Percentiles rank a stretch among this genome's conserved stretches.
Conservation (phyloP, 2,888 invertebrate genomes). For the Gonocerus acuteangulatus region DNA sequence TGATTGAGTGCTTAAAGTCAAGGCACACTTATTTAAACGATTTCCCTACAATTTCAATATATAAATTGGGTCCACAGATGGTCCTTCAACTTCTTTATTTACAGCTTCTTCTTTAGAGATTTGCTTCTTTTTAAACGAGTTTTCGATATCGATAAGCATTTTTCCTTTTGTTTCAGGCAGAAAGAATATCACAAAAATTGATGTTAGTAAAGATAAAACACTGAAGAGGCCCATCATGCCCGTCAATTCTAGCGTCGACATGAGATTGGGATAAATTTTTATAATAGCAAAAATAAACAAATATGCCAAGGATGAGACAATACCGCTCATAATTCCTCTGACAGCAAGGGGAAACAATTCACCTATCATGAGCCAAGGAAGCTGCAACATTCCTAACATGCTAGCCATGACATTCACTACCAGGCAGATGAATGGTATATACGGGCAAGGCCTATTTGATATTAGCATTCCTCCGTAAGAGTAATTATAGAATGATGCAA, state of each 20-base stretch:
- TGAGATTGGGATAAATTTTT: conserved; percentile 59
- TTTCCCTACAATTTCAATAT: conserved; percentile 25
- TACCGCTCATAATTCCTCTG: conserved; percentile 60
- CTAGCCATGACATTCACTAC: conserved; percentile 62
- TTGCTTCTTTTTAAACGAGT: conserved; percentile 36
- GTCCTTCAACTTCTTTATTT: conserved; percentile 1
- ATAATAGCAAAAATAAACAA: conserved; percentile 61
- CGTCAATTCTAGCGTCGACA: conserved; percentile 44
- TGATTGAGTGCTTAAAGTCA: too few relatives aligned
- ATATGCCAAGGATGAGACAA: conserved; percentile 63
- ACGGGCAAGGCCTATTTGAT: conserved; percentile 40
- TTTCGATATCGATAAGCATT: conserved; percentile 60
- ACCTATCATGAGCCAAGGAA: conserved; percentile 69
- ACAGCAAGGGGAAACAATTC: conserved; percentile 61
- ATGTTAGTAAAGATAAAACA: conserved; percentile 52
- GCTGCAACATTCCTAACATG: conserved; percentile 64
- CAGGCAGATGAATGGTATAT: conserved; percentile 53
- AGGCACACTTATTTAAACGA: too few relatives aligned
- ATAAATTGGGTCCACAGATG: conserved; percentile 31
- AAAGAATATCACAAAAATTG: conserved; percentile 53
- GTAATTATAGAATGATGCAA: conserved; percentile 40
- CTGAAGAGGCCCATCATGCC: conserved; percentile 59
- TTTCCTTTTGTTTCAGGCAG: conserved; percentile 65
- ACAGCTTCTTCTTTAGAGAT: conserved; percentile 7
- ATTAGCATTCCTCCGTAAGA: conserved; percentile 38